Evolutionary conservation across 2,888 invertebrate genomes (phyloP).

Genomic region (Lagria hirta): DNA sequence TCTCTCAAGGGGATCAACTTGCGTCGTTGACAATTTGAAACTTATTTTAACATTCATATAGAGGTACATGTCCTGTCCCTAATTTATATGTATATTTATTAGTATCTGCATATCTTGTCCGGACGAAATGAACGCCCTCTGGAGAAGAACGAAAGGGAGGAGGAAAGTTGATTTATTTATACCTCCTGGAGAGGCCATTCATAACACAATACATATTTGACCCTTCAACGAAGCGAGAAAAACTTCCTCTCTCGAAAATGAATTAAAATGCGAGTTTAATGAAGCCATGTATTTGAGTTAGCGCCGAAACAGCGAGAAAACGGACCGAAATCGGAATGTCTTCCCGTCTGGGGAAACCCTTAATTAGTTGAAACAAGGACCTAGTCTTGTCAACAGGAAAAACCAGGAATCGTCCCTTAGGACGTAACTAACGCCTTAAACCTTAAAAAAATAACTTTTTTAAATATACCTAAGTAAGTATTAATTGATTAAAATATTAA

Average conservation of each 20-base stretch:
- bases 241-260: conserved; percentile 40
- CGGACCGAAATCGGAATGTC: conserved; percentile 41
- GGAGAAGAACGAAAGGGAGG: conserved; percentile 19
- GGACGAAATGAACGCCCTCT: conserved; percentile 31
- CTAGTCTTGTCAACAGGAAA: too few species aligned
- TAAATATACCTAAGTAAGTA: too few species aligned
- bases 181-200: conserved; percentile 37
- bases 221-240: conserved; percentile 30
- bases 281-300: conserved; percentile 51
- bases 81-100: conserved; percentile 58
- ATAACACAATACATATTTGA: conserved; percentile 40
- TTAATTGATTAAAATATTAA: too few species aligned
- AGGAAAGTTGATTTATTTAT: conserved; percentile 37
- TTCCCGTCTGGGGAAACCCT: conserved; percentile 56
- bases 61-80: conserved; percentile 51
- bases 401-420: too few species aligned
- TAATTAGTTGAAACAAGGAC: conserved; percentile 69
- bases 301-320: conserved; percentile 30
- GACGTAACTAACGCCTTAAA: too few species aligned
- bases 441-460: too few species aligned
- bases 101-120: conserved; percentile 47
- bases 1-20: conserved; percentile 54
- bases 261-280: conserved; percentile 51
- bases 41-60: conserved; percentile 61
- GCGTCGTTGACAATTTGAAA: conserved; percentile 59